phyloP scores from a whole-genome alignment of 2,797 vertebrate species.

The Coregonus suidteri region DNA sequence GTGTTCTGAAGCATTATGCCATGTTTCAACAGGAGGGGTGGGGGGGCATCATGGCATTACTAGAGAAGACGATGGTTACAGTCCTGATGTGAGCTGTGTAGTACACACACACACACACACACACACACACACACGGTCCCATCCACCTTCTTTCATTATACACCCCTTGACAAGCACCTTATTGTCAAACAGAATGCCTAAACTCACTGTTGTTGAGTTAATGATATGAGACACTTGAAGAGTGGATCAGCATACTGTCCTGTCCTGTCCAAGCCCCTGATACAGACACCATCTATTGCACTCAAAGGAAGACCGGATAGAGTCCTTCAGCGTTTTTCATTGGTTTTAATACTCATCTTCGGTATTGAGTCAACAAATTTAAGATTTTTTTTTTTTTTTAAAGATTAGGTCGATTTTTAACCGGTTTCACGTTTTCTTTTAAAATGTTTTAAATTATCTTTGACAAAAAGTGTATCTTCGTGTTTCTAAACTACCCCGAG shows the following conservation, averaged over 20 bases:
- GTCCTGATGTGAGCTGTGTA: conserved; percentile 74
- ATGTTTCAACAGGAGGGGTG: conserved; percentile 80
- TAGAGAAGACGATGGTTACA: conserved; percentile 75
- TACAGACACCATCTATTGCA: conserved; percentile 56
- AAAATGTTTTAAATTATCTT: conserved; percentile 16
- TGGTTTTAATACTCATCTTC: conserved; percentile 55
- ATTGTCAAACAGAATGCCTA: conserved; percentile 48
- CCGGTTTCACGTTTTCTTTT: conserved; percentile 24
- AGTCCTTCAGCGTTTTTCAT: conserved; percentile 41
- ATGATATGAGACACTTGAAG: conserved; percentile 65
- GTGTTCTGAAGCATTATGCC: conserved; percentile 88
- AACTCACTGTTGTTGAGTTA: conserved; percentile 47
- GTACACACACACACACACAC: conserved; percentile 16
- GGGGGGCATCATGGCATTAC: conserved; percentile 81
- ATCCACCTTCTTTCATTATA: conserved; percentile 47
- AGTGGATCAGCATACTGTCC: conserved; percentile 41
- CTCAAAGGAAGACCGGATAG: conserved; percentile 54
- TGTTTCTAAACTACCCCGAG: conserved; percentile 21
- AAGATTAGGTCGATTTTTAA: conserved; percentile 37
- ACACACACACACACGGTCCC: conserved; percentile 49
- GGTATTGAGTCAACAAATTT: conserved; percentile 35
- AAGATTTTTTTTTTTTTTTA: conserved; percentile 12
- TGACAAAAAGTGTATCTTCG: conserved; percentile 36
- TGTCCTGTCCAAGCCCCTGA: conserved; percentile 16
- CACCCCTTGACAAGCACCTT: conserved; percentile 39